Evolutionary conservation across 2,888 invertebrate species (phyloP).

Genomic region (Lithosia quadra): DNA sequence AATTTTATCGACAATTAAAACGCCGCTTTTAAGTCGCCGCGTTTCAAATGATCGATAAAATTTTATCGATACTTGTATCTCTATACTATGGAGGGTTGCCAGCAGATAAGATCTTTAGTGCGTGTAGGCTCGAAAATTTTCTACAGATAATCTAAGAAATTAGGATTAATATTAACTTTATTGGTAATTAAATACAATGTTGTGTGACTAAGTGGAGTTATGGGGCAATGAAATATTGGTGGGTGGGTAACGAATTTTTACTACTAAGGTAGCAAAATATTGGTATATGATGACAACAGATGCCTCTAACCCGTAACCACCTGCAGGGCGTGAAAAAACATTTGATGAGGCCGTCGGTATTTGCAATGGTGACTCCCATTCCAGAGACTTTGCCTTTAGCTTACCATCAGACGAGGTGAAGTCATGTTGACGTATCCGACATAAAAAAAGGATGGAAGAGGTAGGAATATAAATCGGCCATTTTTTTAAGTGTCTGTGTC

Average conservation of each 20-base stretch:
- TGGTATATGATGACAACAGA: too few relatives aligned
- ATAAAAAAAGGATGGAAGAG: too few relatives aligned
- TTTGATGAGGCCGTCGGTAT: too few relatives aligned
- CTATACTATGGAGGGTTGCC: constrained; percentile 16
- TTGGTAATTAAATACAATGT: constrained; percentile 17
- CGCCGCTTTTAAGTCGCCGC: constrained; percentile 34
- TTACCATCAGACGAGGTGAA: too few relatives aligned
- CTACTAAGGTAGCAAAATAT: too few relatives aligned
- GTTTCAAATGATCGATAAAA: constrained; percentile 17
- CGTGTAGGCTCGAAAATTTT: constrained; percentile 14
- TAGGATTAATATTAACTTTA: constrained; percentile 16
- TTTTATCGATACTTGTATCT: constrained; percentile 25
- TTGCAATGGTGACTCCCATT: too few relatives aligned
- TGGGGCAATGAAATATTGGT: background rate
- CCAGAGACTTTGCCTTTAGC: too few relatives aligned
- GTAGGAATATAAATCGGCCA: too few relatives aligned
- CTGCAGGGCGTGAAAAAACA: too few relatives aligned
- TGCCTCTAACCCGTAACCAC: too few relatives aligned
- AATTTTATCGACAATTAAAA: constrained; percentile 48
- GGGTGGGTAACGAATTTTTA: background rate
- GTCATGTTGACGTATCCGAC: too few relatives aligned
- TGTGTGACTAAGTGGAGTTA: background rate
- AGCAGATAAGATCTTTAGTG: constrained; percentile 17
- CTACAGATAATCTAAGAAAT: constrained; percentile 15
- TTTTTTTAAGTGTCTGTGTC: too few relatives aligned